Evolutionary conservation across 2,888 invertebrate species (phyloP), one percentile per base, ranked within the genome.

Genomic region (Dryobota labecula): DNA sequence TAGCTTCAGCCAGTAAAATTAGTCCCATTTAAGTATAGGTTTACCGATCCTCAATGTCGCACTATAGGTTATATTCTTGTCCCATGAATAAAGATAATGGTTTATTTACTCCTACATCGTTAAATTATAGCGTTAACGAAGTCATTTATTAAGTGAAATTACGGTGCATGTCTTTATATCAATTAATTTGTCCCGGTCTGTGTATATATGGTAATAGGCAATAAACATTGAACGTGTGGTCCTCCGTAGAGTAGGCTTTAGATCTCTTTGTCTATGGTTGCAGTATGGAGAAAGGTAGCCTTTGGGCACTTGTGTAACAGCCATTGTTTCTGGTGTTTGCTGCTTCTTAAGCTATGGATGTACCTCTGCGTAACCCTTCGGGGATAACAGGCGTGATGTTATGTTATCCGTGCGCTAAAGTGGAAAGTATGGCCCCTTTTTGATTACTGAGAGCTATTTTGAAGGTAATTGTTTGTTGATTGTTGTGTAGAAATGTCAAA

Each of bases 171-270:
- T 68, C 54, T 70, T 33, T 47, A 51, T 45, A 61, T 64, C 27
- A 43, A 77, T 62, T 66, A 63, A 53, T 69, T 65, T 43, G 54
- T 77, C 33, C 18, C 11, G 4, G 33, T n/a, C n/a, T 36, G 47
- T 41, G 11, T 47, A 57, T 51, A 13, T 45, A 45, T 41, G 41
- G n/a, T 61, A 30, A 30, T 49, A 57, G 71, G 11, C 54, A 24
- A 47, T 76, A 71, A 76, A 77, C 15, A 62, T 51, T 49, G 0
- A 20, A 41, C 7, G 69, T 69, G 62, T 63, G 57, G 76, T 76
- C 72, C n/a, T 47, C 36, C 11, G 18, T 20, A 68, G 61, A 43
- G 13, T 24, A 27, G 45, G 68, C 38, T 68, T 7, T 68, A 51
- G n/a, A 63, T 63, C 11, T 45, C 18, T 63, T 63, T 63, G 33